Conservation (phyloP, 2,113 vertebrate genomes). For the Upupa epops region DNA sequence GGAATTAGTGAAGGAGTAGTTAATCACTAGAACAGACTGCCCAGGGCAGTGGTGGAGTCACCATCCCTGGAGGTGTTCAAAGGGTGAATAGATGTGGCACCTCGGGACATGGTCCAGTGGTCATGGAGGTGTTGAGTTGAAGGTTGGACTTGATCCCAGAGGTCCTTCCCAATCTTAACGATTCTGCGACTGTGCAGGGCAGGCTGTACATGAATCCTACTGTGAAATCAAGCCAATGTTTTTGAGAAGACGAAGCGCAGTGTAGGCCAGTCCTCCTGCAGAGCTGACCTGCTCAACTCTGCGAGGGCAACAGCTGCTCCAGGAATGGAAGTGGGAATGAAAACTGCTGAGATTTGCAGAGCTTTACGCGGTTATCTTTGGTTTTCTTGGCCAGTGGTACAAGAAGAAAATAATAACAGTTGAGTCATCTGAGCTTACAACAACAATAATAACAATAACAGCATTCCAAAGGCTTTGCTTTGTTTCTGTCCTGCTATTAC, state of each 20-base stretch:
- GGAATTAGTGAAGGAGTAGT: too few relatives aligned
- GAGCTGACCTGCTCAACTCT: slow-evolving; percentile 5
- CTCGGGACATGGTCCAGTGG: too few relatives aligned
- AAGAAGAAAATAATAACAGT: slow-evolving; percentile 63
- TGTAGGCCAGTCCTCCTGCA: background rate
- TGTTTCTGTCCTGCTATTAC: slow-evolving; percentile 38
- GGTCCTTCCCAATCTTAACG: too few relatives aligned
- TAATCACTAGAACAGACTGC: too few relatives aligned
- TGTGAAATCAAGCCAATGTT: background rate
- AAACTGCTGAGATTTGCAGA: slow-evolving; percentile 66
- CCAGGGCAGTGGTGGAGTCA: too few relatives aligned
- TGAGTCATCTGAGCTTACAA: slow-evolving; percentile 60
- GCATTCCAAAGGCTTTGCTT: slow-evolving; percentile 54
- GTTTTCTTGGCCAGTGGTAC: slow-evolving; percentile 60
- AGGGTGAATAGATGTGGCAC: too few relatives aligned
- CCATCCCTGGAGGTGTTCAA: too few relatives aligned
- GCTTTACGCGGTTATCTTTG: slow-evolving; percentile 8
- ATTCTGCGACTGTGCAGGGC: background rate
- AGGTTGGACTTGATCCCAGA: too few relatives aligned
- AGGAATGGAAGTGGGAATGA: slow-evolving; percentile 27
- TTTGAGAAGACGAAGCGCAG: background rate
- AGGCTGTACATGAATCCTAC: background rate
- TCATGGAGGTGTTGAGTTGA: too few relatives aligned
- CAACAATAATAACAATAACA: slow-evolving; percentile 35
- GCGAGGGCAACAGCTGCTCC: slow-evolving; percentile 27